phyloP scores from a whole-genome alignment of 2,797 vertebrate genomes.

The Melanotaenia trifasciata region DNA sequence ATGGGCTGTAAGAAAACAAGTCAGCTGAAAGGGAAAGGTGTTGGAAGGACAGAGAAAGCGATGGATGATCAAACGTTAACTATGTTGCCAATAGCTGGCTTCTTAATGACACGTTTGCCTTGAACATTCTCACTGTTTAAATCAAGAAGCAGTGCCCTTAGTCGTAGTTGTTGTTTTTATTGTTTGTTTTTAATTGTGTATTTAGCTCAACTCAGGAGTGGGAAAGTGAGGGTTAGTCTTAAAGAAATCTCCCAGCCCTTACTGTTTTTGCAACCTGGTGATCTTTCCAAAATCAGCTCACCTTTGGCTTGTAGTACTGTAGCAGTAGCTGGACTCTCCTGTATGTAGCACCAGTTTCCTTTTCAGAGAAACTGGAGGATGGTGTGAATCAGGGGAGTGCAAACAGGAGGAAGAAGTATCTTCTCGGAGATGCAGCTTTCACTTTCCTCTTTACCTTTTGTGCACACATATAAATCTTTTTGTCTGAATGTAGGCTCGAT shows the following conservation, averaged over 20 bases:
- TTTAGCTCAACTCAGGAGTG: constrained; percentile 75
- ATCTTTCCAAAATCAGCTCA: constrained; percentile 73
- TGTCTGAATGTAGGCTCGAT: constrained; percentile 77
- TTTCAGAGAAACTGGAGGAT: constrained; percentile 45
- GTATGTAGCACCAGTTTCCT: constrained; percentile 59
- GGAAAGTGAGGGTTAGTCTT: constrained; percentile 76
- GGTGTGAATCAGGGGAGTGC: constrained; percentile 22
- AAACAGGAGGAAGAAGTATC: constrained; percentile 37
- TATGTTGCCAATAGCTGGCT: constrained; percentile 40
- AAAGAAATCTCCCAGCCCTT: constrained; percentile 53
- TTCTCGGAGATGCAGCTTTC: constrained; percentile 41
- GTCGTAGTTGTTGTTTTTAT: constrained; percentile 11
- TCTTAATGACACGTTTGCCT: constrained; percentile 69
- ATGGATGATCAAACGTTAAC: constrained; percentile 32
- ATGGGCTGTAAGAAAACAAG: constrained; percentile 24
- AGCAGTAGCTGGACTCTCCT: constrained; percentile 70
- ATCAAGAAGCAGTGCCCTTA: constrained; percentile 65
- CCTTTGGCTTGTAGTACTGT: constrained; percentile 73
- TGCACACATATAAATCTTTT: constrained; percentile 58
- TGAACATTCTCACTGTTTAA: constrained; percentile 72
- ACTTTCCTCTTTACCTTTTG: constrained; percentile 53
- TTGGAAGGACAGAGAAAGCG: constrained; percentile 40
- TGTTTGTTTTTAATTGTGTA: constrained; percentile 39
- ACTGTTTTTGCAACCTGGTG: constrained; percentile 67
- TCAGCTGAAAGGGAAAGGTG: constrained; percentile 49